phyloP scores from a whole-genome alignment of 2,888 invertebrate species.

The Eumerus sabulonum region DNA sequence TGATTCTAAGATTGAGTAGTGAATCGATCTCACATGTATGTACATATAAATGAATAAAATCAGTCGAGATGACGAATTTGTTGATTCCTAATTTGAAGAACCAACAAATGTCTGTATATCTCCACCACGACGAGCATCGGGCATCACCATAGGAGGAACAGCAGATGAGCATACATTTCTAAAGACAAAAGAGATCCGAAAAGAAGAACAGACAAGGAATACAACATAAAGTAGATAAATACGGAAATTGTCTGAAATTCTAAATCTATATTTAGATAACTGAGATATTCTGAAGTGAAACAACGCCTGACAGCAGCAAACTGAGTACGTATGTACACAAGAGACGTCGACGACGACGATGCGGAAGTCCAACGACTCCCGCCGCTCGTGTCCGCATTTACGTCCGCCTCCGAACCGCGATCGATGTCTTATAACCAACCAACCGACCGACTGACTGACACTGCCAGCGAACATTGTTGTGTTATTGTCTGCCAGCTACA shows the following conservation, averaged over 20 bases:
- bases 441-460: slow-evolving; percentile 66
- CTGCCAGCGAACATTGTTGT: slow-evolving; percentile 54
- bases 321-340: slow-evolving; percentile 57
- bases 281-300: slow-evolving; percentile 55
- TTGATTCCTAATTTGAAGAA: no score
- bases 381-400: slow-evolving; percentile 61
- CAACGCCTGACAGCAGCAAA: slow-evolving; percentile 61
- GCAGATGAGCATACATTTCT: background rate
- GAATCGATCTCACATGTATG: no score
- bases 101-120: slow-evolving; percentile 11
- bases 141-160: background rate
- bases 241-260: slow-evolving; percentile 68
- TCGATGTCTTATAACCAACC: no score
- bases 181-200: slow-evolving; percentile 52
- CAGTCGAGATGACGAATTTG: no score
- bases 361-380: slow-evolving; percentile 69
- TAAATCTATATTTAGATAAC: slow-evolving; percentile 68
- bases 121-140: background rate
- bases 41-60: no score
- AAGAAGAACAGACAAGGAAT: slow-evolving; percentile 33
- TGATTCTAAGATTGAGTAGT: no score
- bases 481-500: slow-evolving; percentile 63
- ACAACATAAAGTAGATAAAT: slow-evolving; percentile 48
- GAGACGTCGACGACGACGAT: no score
- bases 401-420: slow-evolving; percentile 24